A percentile compares a stretch with the other conserved stretches of the same genome.
Evolutionary conservation across 2,888 invertebrate species (phyloP).

Genomic region (Cordilura impudica): DNA sequence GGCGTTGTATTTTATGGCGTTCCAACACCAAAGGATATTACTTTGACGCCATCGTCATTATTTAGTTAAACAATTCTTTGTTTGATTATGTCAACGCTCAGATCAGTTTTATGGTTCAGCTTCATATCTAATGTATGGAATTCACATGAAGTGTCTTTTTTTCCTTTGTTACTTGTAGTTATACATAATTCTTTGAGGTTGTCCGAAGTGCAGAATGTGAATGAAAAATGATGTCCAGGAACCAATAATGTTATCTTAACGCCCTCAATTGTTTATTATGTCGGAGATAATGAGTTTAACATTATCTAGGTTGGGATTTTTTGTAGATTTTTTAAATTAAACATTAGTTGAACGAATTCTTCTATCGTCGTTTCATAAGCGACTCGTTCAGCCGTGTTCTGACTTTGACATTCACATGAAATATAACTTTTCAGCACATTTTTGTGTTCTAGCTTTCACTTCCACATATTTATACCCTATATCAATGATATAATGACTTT

Average conservation of each 20-base stretch:
- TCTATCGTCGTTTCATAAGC: too few species aligned
- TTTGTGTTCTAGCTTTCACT: too few species aligned
- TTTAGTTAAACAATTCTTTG: constrained; percentile 45
- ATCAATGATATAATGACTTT: too few species aligned
- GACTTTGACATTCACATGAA: too few species aligned
- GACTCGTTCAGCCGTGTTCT: too few species aligned
- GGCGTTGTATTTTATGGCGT: background rate
- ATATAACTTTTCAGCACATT: too few species aligned
- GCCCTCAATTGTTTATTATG: background rate
- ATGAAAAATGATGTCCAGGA: background rate
- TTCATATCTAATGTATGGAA: background rate
- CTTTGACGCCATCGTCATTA: constrained; percentile 59
- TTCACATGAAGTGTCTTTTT: background rate
- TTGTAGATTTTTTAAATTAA: too few species aligned
- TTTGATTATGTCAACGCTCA: background rate
- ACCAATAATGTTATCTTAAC: background rate
- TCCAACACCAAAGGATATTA: constrained; percentile 51
- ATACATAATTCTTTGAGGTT: background rate
- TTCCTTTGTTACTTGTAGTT: background rate
- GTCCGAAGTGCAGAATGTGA: background rate
- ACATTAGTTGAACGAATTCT: too few species aligned
- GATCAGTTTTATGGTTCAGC: background rate
- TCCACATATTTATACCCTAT: too few species aligned
- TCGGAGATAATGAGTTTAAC: too few species aligned
- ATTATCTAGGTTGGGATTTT: too few species aligned